phyloP scores from a whole-genome alignment of 2,113 vertebrate genomes.

The Todiramphus saurophagus region DNA sequence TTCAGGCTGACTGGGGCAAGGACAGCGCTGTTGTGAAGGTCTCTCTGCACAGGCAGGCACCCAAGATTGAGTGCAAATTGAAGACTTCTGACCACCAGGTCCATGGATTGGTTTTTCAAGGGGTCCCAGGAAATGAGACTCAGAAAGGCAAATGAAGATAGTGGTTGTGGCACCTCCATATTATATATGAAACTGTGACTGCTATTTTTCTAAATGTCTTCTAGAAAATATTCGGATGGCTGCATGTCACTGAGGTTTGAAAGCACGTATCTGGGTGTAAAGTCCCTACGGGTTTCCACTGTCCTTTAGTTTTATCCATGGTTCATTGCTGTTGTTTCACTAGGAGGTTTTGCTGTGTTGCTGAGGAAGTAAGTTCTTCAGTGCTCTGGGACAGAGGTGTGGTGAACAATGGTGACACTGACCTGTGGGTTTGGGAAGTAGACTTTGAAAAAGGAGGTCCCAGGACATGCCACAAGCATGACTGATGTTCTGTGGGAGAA shows the following conservation, averaged over 20 bases:
- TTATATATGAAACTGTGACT: not conserved
- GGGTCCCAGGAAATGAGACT: not conserved
- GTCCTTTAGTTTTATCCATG: not conserved
- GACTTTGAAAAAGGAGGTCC: not conserved
- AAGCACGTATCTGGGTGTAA: not conserved
- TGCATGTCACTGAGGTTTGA: not conserved
- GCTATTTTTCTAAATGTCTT: not conserved
- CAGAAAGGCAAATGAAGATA: not conserved
- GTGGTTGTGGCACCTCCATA: not conserved
- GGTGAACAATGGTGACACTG: not conserved
- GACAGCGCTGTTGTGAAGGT: not conserved
- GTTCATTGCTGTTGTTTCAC: not conserved
- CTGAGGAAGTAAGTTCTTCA: not conserved
- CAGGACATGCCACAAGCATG: not conserved
- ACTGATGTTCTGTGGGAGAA: not conserved
- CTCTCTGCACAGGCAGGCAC: not conserved
- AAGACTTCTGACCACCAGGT: not conserved
- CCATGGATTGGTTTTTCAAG: not conserved
- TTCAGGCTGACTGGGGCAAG: not conserved
- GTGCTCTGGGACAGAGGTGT: not conserved
- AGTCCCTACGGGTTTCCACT: not conserved
- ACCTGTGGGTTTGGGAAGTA: not conserved
- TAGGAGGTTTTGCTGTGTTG: accelerated
- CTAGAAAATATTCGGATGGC: not conserved
- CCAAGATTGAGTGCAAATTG: not conserved